Percentiles rank a stretch among this genome's conserved stretches.
phyloP scores from a whole-genome alignment of 1,140 invertebrate genomes.

The Diachasma alloeum region DNA sequence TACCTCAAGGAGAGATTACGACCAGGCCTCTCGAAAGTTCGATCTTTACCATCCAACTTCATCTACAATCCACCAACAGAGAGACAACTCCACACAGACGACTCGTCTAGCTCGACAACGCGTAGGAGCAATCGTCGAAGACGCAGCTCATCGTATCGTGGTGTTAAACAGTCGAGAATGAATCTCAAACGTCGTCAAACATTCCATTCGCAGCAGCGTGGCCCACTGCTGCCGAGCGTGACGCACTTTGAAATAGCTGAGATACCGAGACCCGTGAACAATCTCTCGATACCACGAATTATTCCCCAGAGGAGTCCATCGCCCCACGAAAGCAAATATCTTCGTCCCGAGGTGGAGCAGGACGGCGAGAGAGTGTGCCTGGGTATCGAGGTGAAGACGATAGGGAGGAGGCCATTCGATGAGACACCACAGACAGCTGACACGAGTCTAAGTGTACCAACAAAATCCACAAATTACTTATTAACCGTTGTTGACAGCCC shows the following conservation, averaged over 20 bases:
- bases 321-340: constrained; percentile 15
- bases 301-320: constrained; percentile 44
- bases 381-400: background rate
- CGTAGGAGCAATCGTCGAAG: constrained; percentile 40
- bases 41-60: constrained; percentile 75
- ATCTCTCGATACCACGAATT: constrained; percentile 58
- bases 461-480: constrained; percentile 12
- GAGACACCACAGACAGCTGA: constrained; percentile 36
- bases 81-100: constrained; percentile 46
- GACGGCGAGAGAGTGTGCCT: background rate
- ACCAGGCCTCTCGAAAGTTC: constrained; percentile 66
- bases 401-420: constrained; percentile 29
- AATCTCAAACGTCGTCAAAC: constrained; percentile 60
- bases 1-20: constrained; percentile 40
- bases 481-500: constrained; percentile 9
- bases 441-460: background rate
- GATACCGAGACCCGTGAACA: constrained; percentile 54
- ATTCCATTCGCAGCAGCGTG: constrained; percentile 57
- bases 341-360: background rate
- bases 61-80: constrained; percentile 71
- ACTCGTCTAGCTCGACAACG: constrained; percentile 43
- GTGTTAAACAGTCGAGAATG: constrained; percentile 49
- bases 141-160: constrained; percentile 43
- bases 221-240: constrained; percentile 22
- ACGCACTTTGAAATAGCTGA: constrained; percentile 60